Evolutionary conservation across 2,113 vertebrate genomes (phyloP).

Genomic region (Ochotona princeps): DNA sequence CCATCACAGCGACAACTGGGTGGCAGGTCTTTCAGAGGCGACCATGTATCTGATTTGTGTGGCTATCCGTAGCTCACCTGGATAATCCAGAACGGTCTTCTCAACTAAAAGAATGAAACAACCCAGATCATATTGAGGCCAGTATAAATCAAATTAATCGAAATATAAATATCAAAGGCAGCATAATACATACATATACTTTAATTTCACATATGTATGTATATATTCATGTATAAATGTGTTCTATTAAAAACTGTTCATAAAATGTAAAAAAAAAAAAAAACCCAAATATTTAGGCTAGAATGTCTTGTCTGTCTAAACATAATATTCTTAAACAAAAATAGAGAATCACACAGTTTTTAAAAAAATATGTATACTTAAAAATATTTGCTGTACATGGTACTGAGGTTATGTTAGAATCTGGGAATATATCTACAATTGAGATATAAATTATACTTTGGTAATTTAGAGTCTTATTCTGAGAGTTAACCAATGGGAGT

Average conservation of each 20-base stretch:
- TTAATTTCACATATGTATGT: background rate
- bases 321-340: background rate
- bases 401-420: background rate
- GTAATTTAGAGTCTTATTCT: background rate
- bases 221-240: background rate
- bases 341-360: too few species aligned
- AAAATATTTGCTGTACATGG: background rate
- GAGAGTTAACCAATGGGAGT: background rate
- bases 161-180: background rate
- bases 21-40: background rate
- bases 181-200: background rate
- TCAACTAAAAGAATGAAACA: background rate
- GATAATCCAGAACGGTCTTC: background rate
- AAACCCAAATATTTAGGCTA: background rate
- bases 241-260: background rate
- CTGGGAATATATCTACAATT: background rate
- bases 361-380: too few species aligned
- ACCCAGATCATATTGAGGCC: background rate
- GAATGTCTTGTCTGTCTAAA: background rate
- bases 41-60: background rate
- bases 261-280: background rate
- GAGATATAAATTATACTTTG: background rate
- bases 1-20: accelerated
- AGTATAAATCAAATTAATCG: background rate
- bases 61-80: background rate